A percentile compares a stretch with the other conserved stretches of the same genome.
phyloP scores from a whole-genome alignment of 2,888 invertebrate species.

The Acanthosoma haemorrhoidale region DNA sequence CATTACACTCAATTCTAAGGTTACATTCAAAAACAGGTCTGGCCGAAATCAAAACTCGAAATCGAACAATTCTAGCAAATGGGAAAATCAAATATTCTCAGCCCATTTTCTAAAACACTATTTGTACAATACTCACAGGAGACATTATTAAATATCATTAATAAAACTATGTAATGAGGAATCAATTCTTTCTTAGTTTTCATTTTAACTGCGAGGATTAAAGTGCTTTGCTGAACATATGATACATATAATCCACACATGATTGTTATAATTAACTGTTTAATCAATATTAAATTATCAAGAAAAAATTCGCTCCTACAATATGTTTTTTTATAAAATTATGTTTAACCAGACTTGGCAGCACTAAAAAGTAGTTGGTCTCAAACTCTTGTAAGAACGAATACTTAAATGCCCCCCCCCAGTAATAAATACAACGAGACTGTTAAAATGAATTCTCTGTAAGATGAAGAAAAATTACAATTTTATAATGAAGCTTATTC shows the following conservation, averaged over 20 bases:
- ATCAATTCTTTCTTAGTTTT: not conserved
- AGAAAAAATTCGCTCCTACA: too few relatives aligned
- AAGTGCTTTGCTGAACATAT: not conserved
- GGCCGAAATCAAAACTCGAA: slow-evolving; percentile 9
- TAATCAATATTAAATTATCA: too few relatives aligned
- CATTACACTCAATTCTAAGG: slow-evolving; percentile 26
- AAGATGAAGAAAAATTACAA: too few relatives aligned
- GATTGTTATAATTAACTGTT: too few relatives aligned
- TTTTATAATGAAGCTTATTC: too few relatives aligned
- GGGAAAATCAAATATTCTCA: not conserved
- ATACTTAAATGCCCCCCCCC: too few relatives aligned
- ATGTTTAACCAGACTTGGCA: too few relatives aligned
- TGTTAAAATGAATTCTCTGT: too few relatives aligned
- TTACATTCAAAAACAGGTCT: slow-evolving; percentile 19
- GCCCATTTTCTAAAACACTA: not conserved
- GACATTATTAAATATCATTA: not conserved
- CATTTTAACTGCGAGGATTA: not conserved
- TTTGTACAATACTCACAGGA: not conserved
- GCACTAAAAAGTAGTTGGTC: too few relatives aligned
- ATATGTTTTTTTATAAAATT: too few relatives aligned
- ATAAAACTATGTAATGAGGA: not conserved
- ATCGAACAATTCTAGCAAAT: not conserved
- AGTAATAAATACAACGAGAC: too few relatives aligned
- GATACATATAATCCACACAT: not conserved
- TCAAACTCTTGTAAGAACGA: too few relatives aligned